phyloP scores from a whole-genome alignment of 2,113 vertebrate species.

The Anoplopoma fimbria region DNA sequence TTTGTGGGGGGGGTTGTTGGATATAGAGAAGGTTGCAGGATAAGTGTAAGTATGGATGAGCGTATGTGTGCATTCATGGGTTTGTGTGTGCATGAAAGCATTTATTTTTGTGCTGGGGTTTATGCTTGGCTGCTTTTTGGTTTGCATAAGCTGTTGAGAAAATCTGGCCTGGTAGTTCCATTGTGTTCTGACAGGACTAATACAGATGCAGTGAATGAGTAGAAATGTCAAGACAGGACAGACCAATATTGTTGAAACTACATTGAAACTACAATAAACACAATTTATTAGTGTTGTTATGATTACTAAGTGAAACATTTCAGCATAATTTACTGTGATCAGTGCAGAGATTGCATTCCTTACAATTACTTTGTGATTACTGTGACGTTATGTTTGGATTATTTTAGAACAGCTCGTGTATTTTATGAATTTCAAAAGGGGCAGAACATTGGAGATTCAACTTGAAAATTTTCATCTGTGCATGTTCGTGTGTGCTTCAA shows the following conservation, averaged over 20 bases:
- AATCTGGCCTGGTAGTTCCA: background rate
- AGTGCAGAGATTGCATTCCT: constrained; percentile 46
- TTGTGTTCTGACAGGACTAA: constrained; percentile 7
- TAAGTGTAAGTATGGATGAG: background rate
- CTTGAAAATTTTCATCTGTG: constrained; percentile 29
- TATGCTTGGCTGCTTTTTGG: constrained; percentile 14
- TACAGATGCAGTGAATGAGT: constrained; percentile 15
- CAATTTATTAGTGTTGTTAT: constrained; percentile 48
- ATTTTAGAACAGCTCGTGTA: constrained; percentile 22
- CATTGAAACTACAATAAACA: constrained; percentile 52
- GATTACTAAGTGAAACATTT: constrained; percentile 57
- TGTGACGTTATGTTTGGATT: constrained; percentile 63
- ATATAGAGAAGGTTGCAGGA: background rate
- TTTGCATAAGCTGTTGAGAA: constrained; percentile 14
- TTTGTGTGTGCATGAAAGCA: constrained; percentile 3
- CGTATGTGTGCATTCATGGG: constrained; percentile 16
- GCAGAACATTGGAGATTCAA: constrained; percentile 15
- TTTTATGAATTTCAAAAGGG: constrained; percentile 49
- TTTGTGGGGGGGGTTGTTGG: background rate
- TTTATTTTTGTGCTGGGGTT: background rate
- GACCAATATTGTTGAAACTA: background rate
- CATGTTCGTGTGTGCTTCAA: constrained; percentile 6
- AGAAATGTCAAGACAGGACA: background rate
- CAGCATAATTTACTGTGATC: constrained; percentile 59
- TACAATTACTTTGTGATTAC: constrained; percentile 63